phyloP scores from a whole-genome alignment of 2,113 vertebrate genomes.

The Hepsetus odoe region DNA sequence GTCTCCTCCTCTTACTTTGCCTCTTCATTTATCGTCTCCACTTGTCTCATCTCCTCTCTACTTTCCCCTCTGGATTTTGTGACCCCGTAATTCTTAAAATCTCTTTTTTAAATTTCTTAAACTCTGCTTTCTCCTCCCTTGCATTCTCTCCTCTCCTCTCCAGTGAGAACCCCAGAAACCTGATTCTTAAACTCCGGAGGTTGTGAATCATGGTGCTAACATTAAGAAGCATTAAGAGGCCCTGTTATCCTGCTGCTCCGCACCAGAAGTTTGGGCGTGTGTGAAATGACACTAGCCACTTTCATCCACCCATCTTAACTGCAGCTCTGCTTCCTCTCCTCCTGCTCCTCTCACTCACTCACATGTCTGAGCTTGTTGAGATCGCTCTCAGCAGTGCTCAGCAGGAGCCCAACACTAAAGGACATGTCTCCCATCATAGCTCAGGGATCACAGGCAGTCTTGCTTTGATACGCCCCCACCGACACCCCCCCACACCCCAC shows the following conservation, averaged over 20 bases:
- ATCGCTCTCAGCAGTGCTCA: constrained; percentile 22
- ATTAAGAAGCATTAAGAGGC: too few relatives aligned
- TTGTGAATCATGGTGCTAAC: too few relatives aligned
- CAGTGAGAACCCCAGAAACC: too few relatives aligned
- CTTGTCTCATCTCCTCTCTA: too few relatives aligned
- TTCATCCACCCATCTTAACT: background rate
- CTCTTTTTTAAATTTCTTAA: background rate
- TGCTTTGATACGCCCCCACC: constrained; percentile 39
- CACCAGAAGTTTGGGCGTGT: too few relatives aligned
- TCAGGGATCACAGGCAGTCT: constrained; percentile 29
- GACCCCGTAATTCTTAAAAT: too few relatives aligned
- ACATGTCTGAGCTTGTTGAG: constrained; percentile 13
- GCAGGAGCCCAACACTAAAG: constrained; percentile 5
- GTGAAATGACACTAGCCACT: background rate
- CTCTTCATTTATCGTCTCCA: too few relatives aligned
- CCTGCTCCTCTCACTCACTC: background rate
- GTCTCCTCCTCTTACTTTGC: background rate
- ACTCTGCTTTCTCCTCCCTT: background rate
- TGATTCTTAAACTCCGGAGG: too few relatives aligned
- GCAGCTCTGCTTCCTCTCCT: background rate
- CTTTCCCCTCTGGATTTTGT: background rate
- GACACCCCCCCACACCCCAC: background rate
- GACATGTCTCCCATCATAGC: constrained; percentile 26
- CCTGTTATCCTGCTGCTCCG: accelerated
- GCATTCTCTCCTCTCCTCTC: too few relatives aligned